Evolutionary conservation across 2,797 vertebrate species (phyloP).

Genomic region (Arctocebus calabarensis): DNA sequence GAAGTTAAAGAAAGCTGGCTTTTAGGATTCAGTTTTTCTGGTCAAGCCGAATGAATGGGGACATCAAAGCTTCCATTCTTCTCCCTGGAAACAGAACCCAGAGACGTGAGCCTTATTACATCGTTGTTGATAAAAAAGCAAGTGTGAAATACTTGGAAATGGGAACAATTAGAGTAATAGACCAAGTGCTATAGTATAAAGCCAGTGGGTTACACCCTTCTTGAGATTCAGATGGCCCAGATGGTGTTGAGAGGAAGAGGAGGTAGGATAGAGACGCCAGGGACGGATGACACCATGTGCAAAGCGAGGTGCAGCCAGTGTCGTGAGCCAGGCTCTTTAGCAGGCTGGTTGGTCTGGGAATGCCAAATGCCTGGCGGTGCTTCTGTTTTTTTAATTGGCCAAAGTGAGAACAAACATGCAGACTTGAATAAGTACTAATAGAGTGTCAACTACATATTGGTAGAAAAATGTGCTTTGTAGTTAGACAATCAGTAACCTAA

Average conservation of each 20-base stretch:
- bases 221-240: background rate
- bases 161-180: background rate
- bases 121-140: background rate
- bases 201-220: background rate
- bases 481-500: background rate
- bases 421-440: background rate
- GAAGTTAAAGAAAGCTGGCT: conserved; percentile 64
- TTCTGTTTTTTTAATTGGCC: background rate
- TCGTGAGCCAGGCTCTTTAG: background rate
- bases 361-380: too few species aligned
- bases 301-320: too few species aligned
- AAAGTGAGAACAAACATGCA: background rate
- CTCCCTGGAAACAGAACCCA: conserved; percentile 61
- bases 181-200: background rate
- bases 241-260: background rate
- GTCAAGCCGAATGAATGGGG: fast-evolving
- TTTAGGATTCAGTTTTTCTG: conserved; percentile 70
- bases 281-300: background rate
- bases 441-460: background rate
- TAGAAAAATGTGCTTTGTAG: background rate
- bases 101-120: background rate
- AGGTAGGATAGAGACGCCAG: background rate
- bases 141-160: background rate
- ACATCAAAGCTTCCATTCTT: conserved; percentile 78
- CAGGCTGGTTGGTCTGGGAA: background rate